These are phyloP conservation scores for Pogonophryne albipinna DNA, from an alignment of 2,797 vertebrate species.

Conservation along the genomic window DNA sequence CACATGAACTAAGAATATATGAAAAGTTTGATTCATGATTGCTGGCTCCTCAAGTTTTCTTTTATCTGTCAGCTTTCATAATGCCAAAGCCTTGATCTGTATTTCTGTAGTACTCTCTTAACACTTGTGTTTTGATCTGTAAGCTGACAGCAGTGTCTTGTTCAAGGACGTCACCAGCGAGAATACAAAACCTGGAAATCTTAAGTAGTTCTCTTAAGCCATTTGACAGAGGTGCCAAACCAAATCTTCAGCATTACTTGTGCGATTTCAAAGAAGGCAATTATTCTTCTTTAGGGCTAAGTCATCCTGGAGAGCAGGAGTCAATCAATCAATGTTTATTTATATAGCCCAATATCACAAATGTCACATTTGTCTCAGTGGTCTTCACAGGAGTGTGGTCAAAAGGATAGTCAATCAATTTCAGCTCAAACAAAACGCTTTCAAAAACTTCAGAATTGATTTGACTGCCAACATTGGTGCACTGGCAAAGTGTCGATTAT, in stretches of 20 bases:
- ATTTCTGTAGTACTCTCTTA: constrained; percentile 43
- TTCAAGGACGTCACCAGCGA: constrained; percentile 54
- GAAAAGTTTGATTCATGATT: not conserved
- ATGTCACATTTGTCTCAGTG: no score
- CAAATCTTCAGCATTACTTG: constrained; percentile 58
- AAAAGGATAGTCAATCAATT: constrained; percentile 30
- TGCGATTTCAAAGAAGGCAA: constrained; percentile 49
- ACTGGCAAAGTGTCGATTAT: not conserved
- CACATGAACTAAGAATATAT: not conserved
- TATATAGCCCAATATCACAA: no score
- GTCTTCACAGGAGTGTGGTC: constrained; percentile 4
- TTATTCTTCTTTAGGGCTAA: constrained; percentile 25
- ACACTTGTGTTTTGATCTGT: constrained; percentile 55
- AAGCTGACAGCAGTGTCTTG: constrained; percentile 47
- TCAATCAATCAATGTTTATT: no score
- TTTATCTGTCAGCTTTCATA: constrained; percentile 10
- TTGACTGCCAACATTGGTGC: not conserved
- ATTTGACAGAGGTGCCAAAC: constrained; percentile 56
- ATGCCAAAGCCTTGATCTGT: constrained; percentile 51
- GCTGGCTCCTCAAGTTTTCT: not conserved
- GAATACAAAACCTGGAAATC: constrained; percentile 62
- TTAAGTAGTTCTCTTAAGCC: constrained; percentile 49
- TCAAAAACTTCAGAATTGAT: constrained; percentile 1
- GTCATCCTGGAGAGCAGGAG: constrained; percentile 13
- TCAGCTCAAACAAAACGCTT: constrained; percentile 12